Base-by-base conservation (phyloP, 2,888 invertebrate species). In the Galerucella nymphaeae region DNA sequence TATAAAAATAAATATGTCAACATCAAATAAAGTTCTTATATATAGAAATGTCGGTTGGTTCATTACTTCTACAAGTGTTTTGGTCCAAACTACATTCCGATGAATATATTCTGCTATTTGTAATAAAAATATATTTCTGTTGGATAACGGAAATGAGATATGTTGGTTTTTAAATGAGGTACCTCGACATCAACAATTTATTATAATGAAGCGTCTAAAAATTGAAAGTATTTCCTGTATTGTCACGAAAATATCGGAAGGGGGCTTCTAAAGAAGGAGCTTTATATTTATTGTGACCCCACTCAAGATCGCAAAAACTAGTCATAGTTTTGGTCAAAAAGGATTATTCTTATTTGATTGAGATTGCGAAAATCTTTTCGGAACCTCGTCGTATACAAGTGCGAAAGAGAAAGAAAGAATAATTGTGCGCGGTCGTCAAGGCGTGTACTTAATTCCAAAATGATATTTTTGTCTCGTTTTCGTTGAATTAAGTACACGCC, bases 111-210 rank as follows among this genome's bases (percentile, higher is more conserved):
- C 9, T 23, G 69, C 41, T 55, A 71, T 70, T 74, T 38, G 72
- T 72, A 67, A 66, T 67, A 66, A 55, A 63, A 53, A 66, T 48
- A 69, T 45, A 74, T 72, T 68, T 73, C 72, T 74, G 69, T 70
- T 71, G 74, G 65, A 73, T 74, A 72, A 76, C 69, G 55, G 63
- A 66, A 67, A 74, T 70, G 11, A 72, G 77, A 77, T 77, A 77
- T 77, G 77, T 77, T 72, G 72, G 8, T 62, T 53, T 67, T 67
- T 14, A 41, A 61, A 61, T 38, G n/a, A 59, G 59, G 59, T 59
- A 59, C 42, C 16, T 41, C 42, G 23, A 61, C 41, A 16, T 61
- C 61, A 18, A 14, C 61, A 41, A 16, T n/a, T n/a, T n/a, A n/a
- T n/a, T n/a, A 30, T 3, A 30, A 30, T 30, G 23, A 3, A 30